phyloP scores from a whole-genome alignment of 2,888 invertebrate genomes.

The Dynastes tityus region DNA sequence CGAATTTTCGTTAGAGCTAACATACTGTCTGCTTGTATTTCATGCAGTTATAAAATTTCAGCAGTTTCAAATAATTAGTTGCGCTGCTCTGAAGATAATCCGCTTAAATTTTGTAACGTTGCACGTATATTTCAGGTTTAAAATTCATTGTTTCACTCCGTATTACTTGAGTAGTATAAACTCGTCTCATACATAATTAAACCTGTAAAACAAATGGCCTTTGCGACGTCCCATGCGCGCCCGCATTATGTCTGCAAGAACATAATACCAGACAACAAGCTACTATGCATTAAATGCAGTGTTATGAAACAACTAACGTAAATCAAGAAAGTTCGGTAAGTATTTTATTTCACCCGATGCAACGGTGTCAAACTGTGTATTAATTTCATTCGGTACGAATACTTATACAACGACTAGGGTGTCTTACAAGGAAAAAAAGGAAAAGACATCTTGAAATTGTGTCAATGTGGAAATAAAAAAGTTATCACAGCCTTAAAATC shows the following conservation, averaged over 20 bases:
- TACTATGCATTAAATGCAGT: neutral
- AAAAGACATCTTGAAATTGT: too few species aligned
- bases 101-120: neutral
- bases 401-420: neutral
- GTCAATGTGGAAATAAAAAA: too few species aligned
- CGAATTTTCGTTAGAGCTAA: too few species aligned
- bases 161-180: neutral
- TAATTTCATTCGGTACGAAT: neutral
- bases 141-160: constrained; percentile 1
- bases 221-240: neutral
- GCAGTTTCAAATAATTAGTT: too few species aligned
- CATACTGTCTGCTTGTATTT: too few species aligned
- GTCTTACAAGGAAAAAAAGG: neutral
- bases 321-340: constrained; percentile 13
- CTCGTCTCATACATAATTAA: constrained; percentile 6
- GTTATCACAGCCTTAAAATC: too few species aligned
- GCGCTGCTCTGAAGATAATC: neutral
- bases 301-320: neutral
- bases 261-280: neutral
- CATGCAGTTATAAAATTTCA: too few species aligned
- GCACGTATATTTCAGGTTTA: neutral
- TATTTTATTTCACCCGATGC: neutral
- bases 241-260: neutral
- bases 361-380: neutral
- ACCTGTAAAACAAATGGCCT: constrained; percentile 7